Conservation (phyloP, 2,113 vertebrate genomes). For the Dinomys branickii region DNA sequence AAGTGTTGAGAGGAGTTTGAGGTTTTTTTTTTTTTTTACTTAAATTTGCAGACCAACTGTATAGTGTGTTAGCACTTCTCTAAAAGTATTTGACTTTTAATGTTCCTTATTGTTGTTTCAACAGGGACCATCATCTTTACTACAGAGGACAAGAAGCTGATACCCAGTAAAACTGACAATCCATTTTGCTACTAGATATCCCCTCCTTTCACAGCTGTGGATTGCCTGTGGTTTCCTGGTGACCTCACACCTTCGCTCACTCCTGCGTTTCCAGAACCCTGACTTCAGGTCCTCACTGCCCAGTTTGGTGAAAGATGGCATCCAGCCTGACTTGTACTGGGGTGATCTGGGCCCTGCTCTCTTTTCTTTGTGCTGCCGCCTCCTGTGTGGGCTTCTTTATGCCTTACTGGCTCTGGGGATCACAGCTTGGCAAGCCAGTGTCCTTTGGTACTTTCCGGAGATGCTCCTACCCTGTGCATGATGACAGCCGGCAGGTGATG, state of each 20-base stretch:
- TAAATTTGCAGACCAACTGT: background rate
- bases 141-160: slow-evolving; percentile 57
- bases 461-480: slow-evolving; percentile 96
- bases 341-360: slow-evolving; percentile 94
- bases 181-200: slow-evolving; percentile 21
- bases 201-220: slow-evolving; percentile 58
- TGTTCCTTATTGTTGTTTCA: slow-evolving; percentile 65
- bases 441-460: slow-evolving; percentile 98
- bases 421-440: slow-evolving; percentile 96
- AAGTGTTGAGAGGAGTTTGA: background rate
- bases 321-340: slow-evolving; percentile 96
- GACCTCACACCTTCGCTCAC: background rate
- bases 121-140: slow-evolving; percentile 74
- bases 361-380: slow-evolving; percentile 92
- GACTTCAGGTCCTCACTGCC: accelerated
- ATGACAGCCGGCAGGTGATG: slow-evolving; percentile 93
- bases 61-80: background rate
- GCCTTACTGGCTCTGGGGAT: slow-evolving; percentile 99
- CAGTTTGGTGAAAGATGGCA: slow-evolving; percentile 87
- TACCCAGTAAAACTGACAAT: background rate
- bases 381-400: slow-evolving; percentile 99
- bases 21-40: background rate
- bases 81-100: slow-evolving; percentile 4
- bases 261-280: background rate
- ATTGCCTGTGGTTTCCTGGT: background rate